Percentiles rank a stretch among this genome's conserved stretches.
phyloP scores from a whole-genome alignment of 2,113 vertebrate genomes.

The Ochotona curzoniae region DNA sequence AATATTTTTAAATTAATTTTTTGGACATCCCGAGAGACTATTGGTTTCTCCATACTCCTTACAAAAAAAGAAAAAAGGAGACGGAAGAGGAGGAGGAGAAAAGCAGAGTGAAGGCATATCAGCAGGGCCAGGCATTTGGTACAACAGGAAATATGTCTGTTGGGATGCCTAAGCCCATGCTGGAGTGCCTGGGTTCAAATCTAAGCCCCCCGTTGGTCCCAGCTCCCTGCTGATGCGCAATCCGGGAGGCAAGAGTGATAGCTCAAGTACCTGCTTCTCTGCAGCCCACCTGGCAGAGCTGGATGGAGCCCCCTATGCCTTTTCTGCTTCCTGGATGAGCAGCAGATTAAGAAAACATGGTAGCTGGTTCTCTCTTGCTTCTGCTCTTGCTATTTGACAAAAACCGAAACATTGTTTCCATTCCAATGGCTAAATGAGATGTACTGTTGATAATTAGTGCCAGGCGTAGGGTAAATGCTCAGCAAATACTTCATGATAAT shows the following conservation, averaged over 20 bases:
- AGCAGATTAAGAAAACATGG: neutral
- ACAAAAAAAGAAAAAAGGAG: too few relatives aligned
- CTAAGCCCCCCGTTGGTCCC: too few relatives aligned
- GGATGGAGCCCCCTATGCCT: too few relatives aligned
- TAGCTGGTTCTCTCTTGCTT: neutral
- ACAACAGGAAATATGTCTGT: too few relatives aligned
- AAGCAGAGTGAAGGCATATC: neutral
- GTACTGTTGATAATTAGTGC: neutral
- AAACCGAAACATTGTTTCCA: neutral
- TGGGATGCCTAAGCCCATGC: too few relatives aligned
- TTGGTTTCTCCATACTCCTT: neutral
- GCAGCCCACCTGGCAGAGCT: too few relatives aligned
- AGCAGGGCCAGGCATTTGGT: neutral
- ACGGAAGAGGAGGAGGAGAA: neutral
- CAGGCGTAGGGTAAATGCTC: neutral
- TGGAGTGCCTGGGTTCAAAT: too few relatives aligned
- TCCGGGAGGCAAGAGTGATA: too few relatives aligned
- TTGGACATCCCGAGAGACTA: neutral
- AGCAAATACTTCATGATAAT: constrained; percentile 30
- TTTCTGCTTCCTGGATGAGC: constrained; percentile 1
- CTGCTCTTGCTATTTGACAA: neutral
- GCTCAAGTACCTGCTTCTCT: too few relatives aligned
- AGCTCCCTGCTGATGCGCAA: too few relatives aligned
- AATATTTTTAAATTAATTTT: constrained; percentile 16
- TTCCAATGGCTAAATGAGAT: constrained; percentile 24